Percentiles rank a stretch among this genome's conserved stretches.
phyloP scores from a whole-genome alignment of 2,797 vertebrate species.

The Acropternis orthonyx region DNA sequence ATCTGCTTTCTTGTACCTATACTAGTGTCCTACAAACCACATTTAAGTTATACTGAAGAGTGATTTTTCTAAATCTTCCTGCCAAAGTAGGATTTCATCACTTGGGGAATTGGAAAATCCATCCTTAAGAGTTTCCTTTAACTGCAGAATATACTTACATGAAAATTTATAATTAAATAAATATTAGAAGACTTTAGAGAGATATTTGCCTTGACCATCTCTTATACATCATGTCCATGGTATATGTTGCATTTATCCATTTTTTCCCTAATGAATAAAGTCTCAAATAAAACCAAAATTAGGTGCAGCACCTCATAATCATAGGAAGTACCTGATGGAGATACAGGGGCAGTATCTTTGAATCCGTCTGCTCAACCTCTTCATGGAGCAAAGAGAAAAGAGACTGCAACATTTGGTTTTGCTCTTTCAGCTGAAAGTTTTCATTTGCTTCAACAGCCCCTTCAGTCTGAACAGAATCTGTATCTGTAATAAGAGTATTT shows the following conservation, averaged over 20 bases:
- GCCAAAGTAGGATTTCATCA: background rate
- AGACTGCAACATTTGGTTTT: slow-evolving; percentile 45
- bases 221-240: background rate
- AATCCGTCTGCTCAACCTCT: slow-evolving; percentile 76
- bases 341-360: slow-evolving; percentile 83
- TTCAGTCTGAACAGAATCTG: background rate
- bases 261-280: background rate
- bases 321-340: slow-evolving; percentile 87
- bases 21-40: background rate
- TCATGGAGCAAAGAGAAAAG: slow-evolving; percentile 76
- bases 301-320: background rate
- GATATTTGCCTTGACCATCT: background rate
- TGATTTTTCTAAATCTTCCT: background rate
- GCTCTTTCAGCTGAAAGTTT: slow-evolving; percentile 46
- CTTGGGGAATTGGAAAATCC: background rate
- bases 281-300: background rate
- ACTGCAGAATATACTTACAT: background rate
- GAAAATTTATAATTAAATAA: background rate
- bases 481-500: background rate
- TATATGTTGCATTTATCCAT: background rate
- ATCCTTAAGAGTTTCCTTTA: background rate
- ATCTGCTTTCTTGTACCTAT: background rate
- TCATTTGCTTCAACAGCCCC: slow-evolving; percentile 41
- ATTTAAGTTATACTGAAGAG: background rate
- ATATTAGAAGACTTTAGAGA: background rate